Conservation (phyloP, 2,113 vertebrate species). For the Coryphaenoides rupestris region DNA sequence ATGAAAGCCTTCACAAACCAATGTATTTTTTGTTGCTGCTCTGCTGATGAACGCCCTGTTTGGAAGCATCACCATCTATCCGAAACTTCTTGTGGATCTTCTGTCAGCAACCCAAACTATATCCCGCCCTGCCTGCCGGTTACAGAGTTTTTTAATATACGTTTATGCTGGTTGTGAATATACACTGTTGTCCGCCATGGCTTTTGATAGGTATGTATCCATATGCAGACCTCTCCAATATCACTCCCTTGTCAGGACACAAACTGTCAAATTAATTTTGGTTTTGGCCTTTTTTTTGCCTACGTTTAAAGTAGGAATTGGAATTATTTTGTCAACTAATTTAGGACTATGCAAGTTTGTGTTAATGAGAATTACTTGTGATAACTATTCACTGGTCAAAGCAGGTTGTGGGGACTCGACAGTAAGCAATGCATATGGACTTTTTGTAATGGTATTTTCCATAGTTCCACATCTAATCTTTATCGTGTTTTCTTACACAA, state of each 20-base stretch:
- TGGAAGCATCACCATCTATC: not conserved
- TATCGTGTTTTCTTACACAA: not conserved
- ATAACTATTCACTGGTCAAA: conserved; percentile 5
- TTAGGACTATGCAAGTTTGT: not conserved
- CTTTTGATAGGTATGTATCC: conserved; percentile 9
- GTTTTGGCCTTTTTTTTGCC: not conserved
- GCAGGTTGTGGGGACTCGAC: not conserved
- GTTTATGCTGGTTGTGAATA: not conserved
- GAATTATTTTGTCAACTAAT: not conserved
- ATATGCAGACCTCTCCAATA: not conserved
- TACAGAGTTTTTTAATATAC: not conserved
- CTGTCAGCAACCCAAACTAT: not conserved
- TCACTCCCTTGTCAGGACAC: not conserved
- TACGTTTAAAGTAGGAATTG: not conserved
- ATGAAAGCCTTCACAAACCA: conserved; percentile 4
- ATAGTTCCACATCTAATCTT: not conserved
- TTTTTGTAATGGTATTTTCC: not conserved
- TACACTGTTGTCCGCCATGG: not conserved
- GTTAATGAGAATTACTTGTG: not conserved
- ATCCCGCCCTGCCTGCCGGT: not conserved
- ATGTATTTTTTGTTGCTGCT: conserved; percentile 6
- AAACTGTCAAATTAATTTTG: conserved; percentile 2
- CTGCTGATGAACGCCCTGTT: not conserved
- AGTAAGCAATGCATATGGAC: not conserved
- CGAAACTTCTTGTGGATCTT: conserved; percentile 1